Base-by-base conservation (phyloP, 1,140 invertebrate genomes). In the Archivesica marissinica region DNA sequence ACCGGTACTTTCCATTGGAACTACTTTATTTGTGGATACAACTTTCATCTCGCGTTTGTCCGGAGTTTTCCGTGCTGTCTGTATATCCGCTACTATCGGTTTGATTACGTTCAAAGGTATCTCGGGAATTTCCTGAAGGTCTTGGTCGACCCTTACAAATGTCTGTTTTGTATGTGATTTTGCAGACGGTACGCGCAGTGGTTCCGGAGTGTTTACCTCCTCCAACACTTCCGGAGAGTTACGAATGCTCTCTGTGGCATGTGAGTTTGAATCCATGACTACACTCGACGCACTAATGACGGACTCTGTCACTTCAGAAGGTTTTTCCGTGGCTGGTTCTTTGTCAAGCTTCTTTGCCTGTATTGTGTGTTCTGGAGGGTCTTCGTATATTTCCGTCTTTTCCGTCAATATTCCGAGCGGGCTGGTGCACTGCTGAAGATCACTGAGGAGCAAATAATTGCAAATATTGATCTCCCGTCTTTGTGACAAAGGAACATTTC, bases 381-480 rank as follows among this genome's bases (percentile, higher is more conserved):
- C 68, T 20, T 83, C 80, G 17, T 25, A 35, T 25, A 74, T 74
- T 64, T 83, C 80, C 30, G 80, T 83, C 56, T 83, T 83, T 75
- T 83, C 80, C 25, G 70, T 83, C 80, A 83, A 50, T n/a, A 83
- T 75, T 3, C 66, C 80, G 20, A 83, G 70, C n/a, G 80, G 80
- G 11, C 35, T 56, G 41, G 56, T 47, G 0, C 70, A 33, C 39
- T 83, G 68, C 15, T 38, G 82, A 1, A 78, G 7, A 52, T 85
- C 82, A 76, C 82, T 85, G 4, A 85, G 82, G 15, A 90, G 44
- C 20, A 89, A 66, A 72, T 90, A 90, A 52, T 90, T 90, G 41
- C 86, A 89, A 56, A 90, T 80, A 80, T 90, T 85, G 47, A 52
- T 35, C 70, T 78, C 82, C 23, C 28, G 28, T 35, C 80, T 56